Percentiles rank a stretch among this genome's conserved stretches.
These are phyloP conservation scores for Sebastes variabilis DNA, from an alignment of 2,797 vertebrate species.

Conservation along the genomic window DNA sequence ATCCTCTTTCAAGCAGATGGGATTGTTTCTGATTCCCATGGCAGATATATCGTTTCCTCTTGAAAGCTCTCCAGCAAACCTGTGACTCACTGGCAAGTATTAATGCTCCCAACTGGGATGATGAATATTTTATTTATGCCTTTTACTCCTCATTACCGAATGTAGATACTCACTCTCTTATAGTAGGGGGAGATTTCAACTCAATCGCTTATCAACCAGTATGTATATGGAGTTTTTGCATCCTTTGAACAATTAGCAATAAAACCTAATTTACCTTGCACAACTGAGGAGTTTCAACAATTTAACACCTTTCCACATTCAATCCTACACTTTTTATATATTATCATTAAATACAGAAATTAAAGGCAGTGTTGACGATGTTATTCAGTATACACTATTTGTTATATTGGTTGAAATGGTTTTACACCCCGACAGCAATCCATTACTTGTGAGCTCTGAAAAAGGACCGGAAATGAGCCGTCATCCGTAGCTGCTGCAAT, in stretches of 20 bases:
- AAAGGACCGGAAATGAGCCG: too few species aligned
- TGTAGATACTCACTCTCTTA: background rate
- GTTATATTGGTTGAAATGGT: too few species aligned
- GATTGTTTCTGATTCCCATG: background rate
- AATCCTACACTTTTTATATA: too few species aligned
- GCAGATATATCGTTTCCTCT: background rate
- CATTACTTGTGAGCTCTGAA: too few species aligned
- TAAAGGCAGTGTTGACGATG: too few species aligned
- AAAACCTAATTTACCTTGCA: too few species aligned
- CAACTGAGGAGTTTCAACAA: background rate
- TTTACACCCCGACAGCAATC: too few species aligned
- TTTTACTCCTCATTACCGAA: background rate
- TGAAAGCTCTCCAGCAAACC: background rate
- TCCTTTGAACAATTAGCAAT: background rate
- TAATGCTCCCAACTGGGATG: background rate
- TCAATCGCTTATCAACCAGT: background rate
- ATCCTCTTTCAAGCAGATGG: background rate
- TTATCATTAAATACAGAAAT: too few species aligned
- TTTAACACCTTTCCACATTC: background rate
- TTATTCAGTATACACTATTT: too few species aligned
- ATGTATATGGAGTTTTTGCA: background rate
- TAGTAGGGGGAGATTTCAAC: background rate
- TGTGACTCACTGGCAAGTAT: background rate
- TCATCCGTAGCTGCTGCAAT: too few species aligned
- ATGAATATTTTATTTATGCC: background rate